Conservation (phyloP, 2,113 vertebrate species). For the Solea senegalensis region DNA sequence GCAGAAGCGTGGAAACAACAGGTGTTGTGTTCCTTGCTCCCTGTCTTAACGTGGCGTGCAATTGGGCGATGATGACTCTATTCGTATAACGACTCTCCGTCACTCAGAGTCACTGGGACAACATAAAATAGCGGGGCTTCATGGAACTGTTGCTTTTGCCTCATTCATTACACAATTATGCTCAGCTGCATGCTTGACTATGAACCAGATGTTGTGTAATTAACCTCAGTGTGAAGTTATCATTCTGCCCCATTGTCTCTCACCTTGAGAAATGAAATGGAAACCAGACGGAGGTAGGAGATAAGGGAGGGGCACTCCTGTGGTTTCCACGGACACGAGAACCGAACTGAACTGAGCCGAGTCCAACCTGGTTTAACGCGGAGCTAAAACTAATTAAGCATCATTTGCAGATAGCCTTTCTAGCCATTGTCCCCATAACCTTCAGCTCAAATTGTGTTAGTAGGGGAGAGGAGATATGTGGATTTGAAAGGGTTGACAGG, state of each 20-base stretch:
- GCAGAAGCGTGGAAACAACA: slow-evolving; percentile 33
- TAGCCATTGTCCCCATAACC: no score
- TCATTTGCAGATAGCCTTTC: slow-evolving; percentile 7
- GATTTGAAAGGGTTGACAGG: no score
- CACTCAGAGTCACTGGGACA: slow-evolving; percentile 25
- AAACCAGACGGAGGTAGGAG: slow-evolving; percentile 35
- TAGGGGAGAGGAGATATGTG: no score
- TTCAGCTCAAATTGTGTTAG: no score
- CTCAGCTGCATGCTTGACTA: slow-evolving; percentile 48
- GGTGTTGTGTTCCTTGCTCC: slow-evolving; percentile 52
- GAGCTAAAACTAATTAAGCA: slow-evolving; percentile 38
- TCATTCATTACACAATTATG: slow-evolving; percentile 74
- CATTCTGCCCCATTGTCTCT: slow-evolving; percentile 64
- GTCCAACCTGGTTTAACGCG: neutral
- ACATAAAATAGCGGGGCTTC: slow-evolving; percentile 35
- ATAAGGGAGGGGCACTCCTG: slow-evolving; percentile 19
- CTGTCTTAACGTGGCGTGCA: slow-evolving; percentile 69
- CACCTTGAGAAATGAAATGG: slow-evolving; percentile 66
- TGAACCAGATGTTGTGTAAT: slow-evolving; percentile 76
- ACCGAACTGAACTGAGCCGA: neutral
- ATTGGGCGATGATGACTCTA: slow-evolving; percentile 69
- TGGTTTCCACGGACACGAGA: neutral
- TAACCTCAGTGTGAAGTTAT: slow-evolving; percentile 66
- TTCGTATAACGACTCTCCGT: slow-evolving; percentile 33
- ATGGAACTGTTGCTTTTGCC: slow-evolving; percentile 44